A percentile compares a stretch with the other conserved stretches of the same genome.
Conservation (phyloP, 2,113 vertebrate species). For the Scopus umbretta region DNA sequence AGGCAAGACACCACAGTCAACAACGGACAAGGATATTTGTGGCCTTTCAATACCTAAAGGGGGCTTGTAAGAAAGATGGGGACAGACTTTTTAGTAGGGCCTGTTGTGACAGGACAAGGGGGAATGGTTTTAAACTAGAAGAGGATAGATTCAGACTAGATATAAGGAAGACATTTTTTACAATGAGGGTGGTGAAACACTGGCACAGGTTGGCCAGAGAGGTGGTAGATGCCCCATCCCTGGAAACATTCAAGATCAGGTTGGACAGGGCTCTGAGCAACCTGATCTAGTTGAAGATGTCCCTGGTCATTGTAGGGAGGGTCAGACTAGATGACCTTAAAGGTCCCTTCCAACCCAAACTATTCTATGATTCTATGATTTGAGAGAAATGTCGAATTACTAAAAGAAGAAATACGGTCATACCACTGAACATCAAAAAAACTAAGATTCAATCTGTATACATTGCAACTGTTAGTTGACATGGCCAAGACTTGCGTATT, state of each 20-base stretch:
- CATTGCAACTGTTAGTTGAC: background rate
- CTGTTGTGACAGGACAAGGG: background rate
- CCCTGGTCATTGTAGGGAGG: background rate
- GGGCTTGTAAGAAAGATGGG: background rate
- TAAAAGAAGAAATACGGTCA: background rate
- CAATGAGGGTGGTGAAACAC: background rate
- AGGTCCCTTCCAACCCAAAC: background rate
- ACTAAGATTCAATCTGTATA: background rate
- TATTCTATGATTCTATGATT: background rate
- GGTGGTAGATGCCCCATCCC: too few relatives aligned
- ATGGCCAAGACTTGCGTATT: background rate
- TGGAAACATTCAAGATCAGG: background rate
- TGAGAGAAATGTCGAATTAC: background rate
- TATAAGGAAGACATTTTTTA: background rate
- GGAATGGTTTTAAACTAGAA: background rate
- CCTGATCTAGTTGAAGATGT: background rate
- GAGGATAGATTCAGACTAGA: background rate
- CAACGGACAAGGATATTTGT: background rate
- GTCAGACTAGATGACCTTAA: background rate
- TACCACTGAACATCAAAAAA: background rate
- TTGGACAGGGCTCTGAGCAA: background rate
- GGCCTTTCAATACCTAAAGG: background rate
- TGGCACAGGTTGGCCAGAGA: background rate
- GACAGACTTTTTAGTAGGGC: background rate
- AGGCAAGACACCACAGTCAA: background rate